Base-by-base conservation (phyloP, 1,140 invertebrate genomes). In the Leguminivora glycinivorella region DNA sequence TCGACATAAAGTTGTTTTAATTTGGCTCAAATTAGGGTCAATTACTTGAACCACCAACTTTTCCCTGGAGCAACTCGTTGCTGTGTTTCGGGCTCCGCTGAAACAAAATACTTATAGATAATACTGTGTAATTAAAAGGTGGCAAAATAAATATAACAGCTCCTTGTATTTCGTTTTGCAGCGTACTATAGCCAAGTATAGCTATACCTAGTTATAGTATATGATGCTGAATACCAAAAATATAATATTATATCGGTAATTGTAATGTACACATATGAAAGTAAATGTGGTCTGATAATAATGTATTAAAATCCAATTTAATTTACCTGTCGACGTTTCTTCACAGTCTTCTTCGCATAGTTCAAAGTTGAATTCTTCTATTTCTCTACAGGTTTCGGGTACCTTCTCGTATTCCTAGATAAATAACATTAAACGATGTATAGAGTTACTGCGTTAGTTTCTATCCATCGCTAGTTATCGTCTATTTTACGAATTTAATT, bases 301-400 rank as follows among this genome's bases (percentile, higher is more conserved):
- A n/a, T n/a, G n/a, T n/a, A 40, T 40, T 40, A 40, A 40, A 40
- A n/a, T 0, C 3, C 14, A 43, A 43, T 2, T 22, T 52, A 22
- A 52, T 12, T 22, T 40, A 67, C 66, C 66, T 67, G 66, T 67
- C 9, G 24, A 25, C 26, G 66, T 43, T 40, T 67, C 66, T 24
- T 34, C 66, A 34, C 66, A 67, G 24, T 38, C 31, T 25, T 40
- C 31, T 43, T 67, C 38, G 38, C 66, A 67, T 5, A 25, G 2
- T 6, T 43, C 34, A 34, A 40, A 34, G 19, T 40, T 19, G 29
- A 24, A 34, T 22, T 40, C 17, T 24, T 19, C 25, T 40, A 67
- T 67, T 22, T n/a, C 17, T 31, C 10, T 24, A 43, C 31, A 67
- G 25, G 1, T 67, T 67, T 34, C 34, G 3, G 66, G 58, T 31